Percentiles rank a stretch among this genome's conserved stretches.
These are phyloP conservation scores for Cacatua alba DNA, from an alignment of 2,113 vertebrate genomes.

Conservation along the genomic window DNA sequence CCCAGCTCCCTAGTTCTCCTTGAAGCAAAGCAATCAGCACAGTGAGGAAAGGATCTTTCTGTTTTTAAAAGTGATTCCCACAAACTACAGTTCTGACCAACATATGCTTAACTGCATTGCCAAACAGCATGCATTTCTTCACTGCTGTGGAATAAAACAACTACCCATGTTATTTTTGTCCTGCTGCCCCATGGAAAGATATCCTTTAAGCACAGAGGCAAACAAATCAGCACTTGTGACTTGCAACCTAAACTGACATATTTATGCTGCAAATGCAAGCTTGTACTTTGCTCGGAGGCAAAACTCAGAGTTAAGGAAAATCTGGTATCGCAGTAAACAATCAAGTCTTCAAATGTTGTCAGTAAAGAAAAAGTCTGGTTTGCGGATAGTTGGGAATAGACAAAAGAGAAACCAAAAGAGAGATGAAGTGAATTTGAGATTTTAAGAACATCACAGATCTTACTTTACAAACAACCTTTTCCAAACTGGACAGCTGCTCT, in stretches of 20 bases:
- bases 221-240: slow-evolving; percentile 12
- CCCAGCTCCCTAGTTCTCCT: neutral
- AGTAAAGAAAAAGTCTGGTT: neutral
- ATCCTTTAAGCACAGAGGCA: neutral
- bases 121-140: neutral
- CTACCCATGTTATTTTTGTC: neutral
- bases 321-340: neutral
- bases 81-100: neutral
- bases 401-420: neutral
- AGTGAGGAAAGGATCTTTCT: neutral
- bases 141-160: neutral
- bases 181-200: neutral
- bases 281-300: slow-evolving; percentile 32
- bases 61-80: neutral
- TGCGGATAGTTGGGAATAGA: neutral
- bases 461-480: neutral
- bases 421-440: neutral
- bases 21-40: neutral
- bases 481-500: neutral
- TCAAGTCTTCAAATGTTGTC: neutral
- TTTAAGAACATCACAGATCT: neutral
- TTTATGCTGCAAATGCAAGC: neutral
- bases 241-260: slow-evolving; percentile 13
- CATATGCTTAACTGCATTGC: neutral
- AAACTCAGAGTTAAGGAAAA: neutral